Percentiles rank a stretch among this genome's conserved stretches.
Evolutionary conservation across 2,888 invertebrate species (phyloP).

Genomic region (Plebejus anna): DNA sequence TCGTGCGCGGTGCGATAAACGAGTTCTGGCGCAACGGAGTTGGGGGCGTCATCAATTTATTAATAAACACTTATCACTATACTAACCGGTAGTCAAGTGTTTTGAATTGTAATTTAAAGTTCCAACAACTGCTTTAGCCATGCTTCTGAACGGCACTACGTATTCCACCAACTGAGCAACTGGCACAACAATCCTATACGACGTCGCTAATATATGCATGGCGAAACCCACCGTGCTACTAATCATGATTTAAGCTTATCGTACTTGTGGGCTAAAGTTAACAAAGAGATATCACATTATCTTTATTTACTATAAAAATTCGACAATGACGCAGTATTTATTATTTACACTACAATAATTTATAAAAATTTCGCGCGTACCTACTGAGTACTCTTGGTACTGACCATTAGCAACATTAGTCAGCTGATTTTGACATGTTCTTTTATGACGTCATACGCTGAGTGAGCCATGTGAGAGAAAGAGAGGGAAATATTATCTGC

Average conservation of each 20-base stretch:
- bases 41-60: background rate
- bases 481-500: too few relatives aligned
- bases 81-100: slow-evolving; percentile 63
- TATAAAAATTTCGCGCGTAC: background rate
- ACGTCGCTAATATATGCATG: slow-evolving; percentile 46
- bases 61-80: background rate
- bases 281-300: background rate
- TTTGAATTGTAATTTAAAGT: slow-evolving; percentile 60
- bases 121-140: slow-evolving; percentile 52
- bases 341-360: background rate
- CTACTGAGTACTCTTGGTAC: too few relatives aligned
- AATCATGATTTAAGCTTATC: slow-evolving; percentile 40
- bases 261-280: background rate
- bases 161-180: slow-evolving; percentile 51
- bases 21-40: too few relatives aligned
- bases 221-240: slow-evolving; percentile 44
- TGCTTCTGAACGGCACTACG: slow-evolving; percentile 51
- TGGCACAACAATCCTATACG: slow-evolving; percentile 46
- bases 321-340: background rate
- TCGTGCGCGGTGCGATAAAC: too few relatives aligned
- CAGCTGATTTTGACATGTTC: background rate
- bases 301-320: background rate
- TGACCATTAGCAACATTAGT: background rate
- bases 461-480: too few relatives aligned
- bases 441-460: too few relatives aligned